Evolutionary conservation across 2,888 invertebrate genomes (phyloP), one percentile per base, ranked within the genome.

Genomic region (Caenorhabditis wallacei): DNA sequence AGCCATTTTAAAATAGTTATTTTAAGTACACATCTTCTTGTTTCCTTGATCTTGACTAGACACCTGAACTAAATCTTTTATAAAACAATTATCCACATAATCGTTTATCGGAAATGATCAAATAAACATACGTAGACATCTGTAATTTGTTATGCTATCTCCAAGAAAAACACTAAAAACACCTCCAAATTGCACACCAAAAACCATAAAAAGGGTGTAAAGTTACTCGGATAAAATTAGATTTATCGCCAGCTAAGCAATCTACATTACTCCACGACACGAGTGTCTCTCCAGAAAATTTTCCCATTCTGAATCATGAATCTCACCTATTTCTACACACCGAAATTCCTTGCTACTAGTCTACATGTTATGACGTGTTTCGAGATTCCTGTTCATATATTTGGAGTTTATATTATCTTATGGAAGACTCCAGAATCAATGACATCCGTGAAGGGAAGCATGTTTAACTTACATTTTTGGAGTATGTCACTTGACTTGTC

Each of bases 391-490:
- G 26, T 66, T 8, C 68, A 76, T 16, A 8, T 76, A 1, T 61
- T 76, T 18, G 76, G 68, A 0, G 54, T 59, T 18, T 76, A 48
- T 24, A 61, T 76, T 0, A 76, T 76, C 10, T 7, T 76, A 4
- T 54, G 13, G 16, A 37, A 43, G n/a, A 76, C 76, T 1, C 76
- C 76, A 1, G 35, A 59, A 18, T 8, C 51, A 0, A 76, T 76
- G 76, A n/a, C 20, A 43, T 66, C 76, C 0, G 76, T 69, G 30
- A 76, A 76, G 22, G 59, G 61, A 61, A 51, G 37, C 43, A 40
- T 76, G 59, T 69, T 76, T 20, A 69, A 76, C 16, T 2, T 68
- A 1, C 68, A 69, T 43, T 59, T 76, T 13, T 76, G 76, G 76
- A 61, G 76, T 37, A 40, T 53, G 10, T 30, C 61, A 4, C 61